Conservation (phyloP, 2,888 invertebrate species). For the Drosophila siamana region DNA sequence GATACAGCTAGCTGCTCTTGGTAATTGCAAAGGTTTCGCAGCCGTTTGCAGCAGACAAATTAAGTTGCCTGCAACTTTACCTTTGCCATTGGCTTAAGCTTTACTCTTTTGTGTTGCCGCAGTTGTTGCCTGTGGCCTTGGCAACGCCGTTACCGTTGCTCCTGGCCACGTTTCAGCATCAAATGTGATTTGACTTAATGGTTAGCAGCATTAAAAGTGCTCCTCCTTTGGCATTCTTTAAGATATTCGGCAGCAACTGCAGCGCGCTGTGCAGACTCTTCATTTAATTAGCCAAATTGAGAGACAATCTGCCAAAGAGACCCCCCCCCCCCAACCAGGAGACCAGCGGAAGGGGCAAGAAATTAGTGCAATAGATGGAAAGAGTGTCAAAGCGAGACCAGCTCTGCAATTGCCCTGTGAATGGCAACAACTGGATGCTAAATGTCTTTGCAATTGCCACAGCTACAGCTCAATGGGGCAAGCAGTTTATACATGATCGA, state of each 20-base stretch:
- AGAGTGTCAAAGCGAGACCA: background rate
- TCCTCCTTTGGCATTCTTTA: constrained; percentile 4
- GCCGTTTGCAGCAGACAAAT: constrained; percentile 69
- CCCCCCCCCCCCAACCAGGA: background rate
- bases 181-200: constrained; percentile 64
- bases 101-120: constrained; percentile 14
- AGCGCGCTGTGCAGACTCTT: constrained; percentile 33
- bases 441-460: background rate
- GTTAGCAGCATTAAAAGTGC: constrained; percentile 51
- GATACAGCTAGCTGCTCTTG: constrained; percentile 17
- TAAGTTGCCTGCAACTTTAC: constrained; percentile 58
- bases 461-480: background rate
- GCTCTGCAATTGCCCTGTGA: background rate
- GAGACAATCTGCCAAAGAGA: constrained; percentile 27
- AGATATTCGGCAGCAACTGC: background rate
- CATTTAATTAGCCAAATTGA: constrained; percentile 58
- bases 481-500: background rate
- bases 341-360: background rate
- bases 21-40: constrained; percentile 74
- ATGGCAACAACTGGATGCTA: background rate
- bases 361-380: background rate
- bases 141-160: no score
- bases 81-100: constrained; percentile 27
- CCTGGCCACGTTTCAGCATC: constrained; percentile 43
- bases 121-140: background rate